Evolutionary conservation across 1,140 invertebrate species (phyloP).

Genomic region (Ditylenchus dipsaci): DNA sequence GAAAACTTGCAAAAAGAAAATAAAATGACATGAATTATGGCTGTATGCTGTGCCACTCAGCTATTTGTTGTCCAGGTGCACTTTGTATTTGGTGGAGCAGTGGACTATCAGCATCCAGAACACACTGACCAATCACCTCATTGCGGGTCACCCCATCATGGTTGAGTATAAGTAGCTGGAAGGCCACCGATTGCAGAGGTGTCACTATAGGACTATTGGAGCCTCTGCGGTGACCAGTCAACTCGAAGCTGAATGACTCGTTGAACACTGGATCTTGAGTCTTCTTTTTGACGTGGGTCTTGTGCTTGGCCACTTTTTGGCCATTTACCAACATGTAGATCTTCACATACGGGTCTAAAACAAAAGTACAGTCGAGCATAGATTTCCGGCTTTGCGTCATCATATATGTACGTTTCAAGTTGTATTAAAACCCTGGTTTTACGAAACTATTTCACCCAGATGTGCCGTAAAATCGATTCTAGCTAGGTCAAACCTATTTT

Average conservation of each 20-base stretch:
- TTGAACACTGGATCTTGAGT: slow-evolving; percentile 97
- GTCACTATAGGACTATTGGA: neutral
- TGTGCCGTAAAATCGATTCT: no score
- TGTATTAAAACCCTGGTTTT: no score
- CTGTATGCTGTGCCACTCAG: slow-evolving; percentile 32
- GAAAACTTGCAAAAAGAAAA: no score
- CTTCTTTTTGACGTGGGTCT: slow-evolving; percentile 95
- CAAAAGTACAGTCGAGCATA: no score
- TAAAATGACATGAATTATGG: neutral
- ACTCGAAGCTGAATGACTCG: slow-evolving; percentile 74
- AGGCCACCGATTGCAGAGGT: slow-evolving; percentile 3
- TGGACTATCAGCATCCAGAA: slow-evolving; percentile 14
- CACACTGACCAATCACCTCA: slow-evolving; percentile 40
- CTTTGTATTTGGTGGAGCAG: slow-evolving; percentile 20
- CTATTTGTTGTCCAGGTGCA: slow-evolving; percentile 14
- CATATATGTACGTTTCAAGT: no score
- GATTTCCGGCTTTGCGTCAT: no score
- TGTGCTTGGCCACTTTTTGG: slow-evolving; percentile 92
- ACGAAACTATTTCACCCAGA: no score
- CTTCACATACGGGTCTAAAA: slow-evolving; percentile 82
- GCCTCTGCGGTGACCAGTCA: neutral
- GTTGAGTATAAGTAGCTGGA: slow-evolving; percentile 37
- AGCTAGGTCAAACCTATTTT: no score
- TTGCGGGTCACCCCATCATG: slow-evolving; percentile 47
- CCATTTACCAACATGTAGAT: slow-evolving; percentile 92